Base-by-base conservation (phyloP, 53 echinoderm and acorn worm genomes). In the Echinarachnius parma region DNA sequence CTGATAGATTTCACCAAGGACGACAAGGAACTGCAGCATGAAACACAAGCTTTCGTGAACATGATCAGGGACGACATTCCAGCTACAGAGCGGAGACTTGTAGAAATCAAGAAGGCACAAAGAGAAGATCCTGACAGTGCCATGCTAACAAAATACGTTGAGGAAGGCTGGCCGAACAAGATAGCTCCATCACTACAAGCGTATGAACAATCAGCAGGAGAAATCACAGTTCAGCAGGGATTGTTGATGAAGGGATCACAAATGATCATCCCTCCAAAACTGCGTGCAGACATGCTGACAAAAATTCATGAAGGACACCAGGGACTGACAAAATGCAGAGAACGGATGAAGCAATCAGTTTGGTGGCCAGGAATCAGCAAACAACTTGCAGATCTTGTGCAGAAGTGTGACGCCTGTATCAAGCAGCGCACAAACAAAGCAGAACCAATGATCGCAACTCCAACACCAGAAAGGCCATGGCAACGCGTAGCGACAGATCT, bases 291-390 rank as follows among this genome's bases (percentile, higher is more conserved):
- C 5, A 78, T 85, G 24, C 55, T 85, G 2, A 34, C 62, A 10
- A 62, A 67, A 35, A 70, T 85, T 34, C 89, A 85, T 31, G 62
- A 84, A 39, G 84, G 75, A 29, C 79, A 79, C 46, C 74, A 69
- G 4, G 75, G 84, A 0, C 84, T 81, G 13, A 69, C 62, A 3
- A 84, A 84, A 30, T 89, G 84, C 23, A 34, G 84, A 9, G 81
- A 79, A 46, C 31, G 84, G 9, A 76, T 76, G 28, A 62, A 59
- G 21, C 28, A 16, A 4, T 84, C 89, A 2, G 78, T 82, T 9
- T 85, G 82, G 85, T 89, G 82, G 89, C 89, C 89, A 20, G 89
- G 78, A 18, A 23, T 82, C 21, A 58, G 75, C 21, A 77, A 55
- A 28, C 33, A 59, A 2, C 39, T 88, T 2, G 76, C 59, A 31